Conservation (phyloP, 37 sponge, comb jelly and placozoan genomes). For the Amphimedon queenslandica region DNA sequence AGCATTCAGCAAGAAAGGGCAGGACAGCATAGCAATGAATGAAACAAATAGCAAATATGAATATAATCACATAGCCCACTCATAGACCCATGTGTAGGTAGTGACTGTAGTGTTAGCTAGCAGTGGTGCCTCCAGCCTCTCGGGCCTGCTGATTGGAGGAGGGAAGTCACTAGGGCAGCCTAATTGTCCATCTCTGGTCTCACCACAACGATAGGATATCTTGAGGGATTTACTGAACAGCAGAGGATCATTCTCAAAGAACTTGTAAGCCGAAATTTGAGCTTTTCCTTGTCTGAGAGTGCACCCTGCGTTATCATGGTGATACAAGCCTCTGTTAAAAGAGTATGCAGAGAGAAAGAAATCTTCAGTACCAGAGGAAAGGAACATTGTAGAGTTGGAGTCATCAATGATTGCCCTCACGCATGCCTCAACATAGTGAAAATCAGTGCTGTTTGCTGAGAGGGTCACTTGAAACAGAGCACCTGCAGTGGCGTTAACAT, state of each 20-base stretch:
- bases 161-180: constrained; percentile 64
- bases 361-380: too few species aligned
- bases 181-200: constrained; percentile 19
- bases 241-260: too few species aligned
- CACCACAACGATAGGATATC: constrained; percentile 72
- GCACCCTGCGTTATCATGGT: constrained; percentile 59
- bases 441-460: constrained; percentile 46
- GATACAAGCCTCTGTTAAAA: constrained; percentile 52
- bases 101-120: constrained; percentile 53
- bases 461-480: constrained; percentile 33
- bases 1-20: too few species aligned
- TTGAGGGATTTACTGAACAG: constrained; percentile 47
- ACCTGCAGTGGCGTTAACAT: too few species aligned
- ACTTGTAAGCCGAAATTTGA: constrained; percentile 56
- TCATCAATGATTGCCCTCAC: constrained; percentile 53
- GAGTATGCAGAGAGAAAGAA: too few species aligned
- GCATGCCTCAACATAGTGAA: too few species aligned
- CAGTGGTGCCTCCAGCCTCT: constrained; percentile 19
- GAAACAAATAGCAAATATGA: too few species aligned
- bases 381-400: constrained; percentile 27
- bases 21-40: too few species aligned
- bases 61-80: constrained; percentile 27
- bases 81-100: constrained; percentile 77
- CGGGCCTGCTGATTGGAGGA: too few species aligned
- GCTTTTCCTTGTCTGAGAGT: constrained; percentile 25